Evolutionary conservation across 2,888 invertebrate genomes (phyloP).

Genomic region (Unio delphinus): DNA sequence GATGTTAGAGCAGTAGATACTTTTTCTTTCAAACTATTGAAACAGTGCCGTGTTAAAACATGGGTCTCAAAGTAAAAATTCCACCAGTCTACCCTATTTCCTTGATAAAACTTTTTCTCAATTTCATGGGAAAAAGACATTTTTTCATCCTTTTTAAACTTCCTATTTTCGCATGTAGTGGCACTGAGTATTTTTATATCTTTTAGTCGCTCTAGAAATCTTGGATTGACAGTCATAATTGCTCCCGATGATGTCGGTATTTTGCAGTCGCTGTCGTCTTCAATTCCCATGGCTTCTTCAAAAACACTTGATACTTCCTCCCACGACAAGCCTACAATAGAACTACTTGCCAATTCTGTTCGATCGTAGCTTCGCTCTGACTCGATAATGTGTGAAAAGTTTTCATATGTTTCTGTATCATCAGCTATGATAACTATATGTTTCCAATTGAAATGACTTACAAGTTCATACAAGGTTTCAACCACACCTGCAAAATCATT

Average conservation of each 20-base stretch:
- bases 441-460: slow-evolving; percentile 9
- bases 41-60: slow-evolving; percentile 6
- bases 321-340: slow-evolving; percentile 7
- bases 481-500: slow-evolving; percentile 14
- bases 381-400: background rate
- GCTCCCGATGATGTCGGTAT: slow-evolving; percentile 8
- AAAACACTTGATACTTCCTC: slow-evolving; percentile 6
- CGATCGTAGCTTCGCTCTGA: background rate
- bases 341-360: background rate
- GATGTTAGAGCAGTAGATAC: background rate
- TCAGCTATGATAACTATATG: slow-evolving; percentile 10
- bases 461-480: slow-evolving; percentile 18
- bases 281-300: slow-evolving; percentile 1
- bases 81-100: slow-evolving; percentile 17
- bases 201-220: slow-evolving; percentile 4
- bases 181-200: slow-evolving; percentile 10
- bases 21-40: background rate
- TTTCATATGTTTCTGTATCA: background rate
- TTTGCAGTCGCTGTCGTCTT: background rate
- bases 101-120: slow-evolving; percentile 17
- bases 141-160: background rate
- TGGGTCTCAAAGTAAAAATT: slow-evolving; percentile 14
- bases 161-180: slow-evolving; percentile 2
- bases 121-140: slow-evolving; percentile 1
- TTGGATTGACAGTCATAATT: slow-evolving; percentile 3